Conservation (phyloP, 2,888 invertebrate genomes). For the Drosophila tripunctata region DNA sequence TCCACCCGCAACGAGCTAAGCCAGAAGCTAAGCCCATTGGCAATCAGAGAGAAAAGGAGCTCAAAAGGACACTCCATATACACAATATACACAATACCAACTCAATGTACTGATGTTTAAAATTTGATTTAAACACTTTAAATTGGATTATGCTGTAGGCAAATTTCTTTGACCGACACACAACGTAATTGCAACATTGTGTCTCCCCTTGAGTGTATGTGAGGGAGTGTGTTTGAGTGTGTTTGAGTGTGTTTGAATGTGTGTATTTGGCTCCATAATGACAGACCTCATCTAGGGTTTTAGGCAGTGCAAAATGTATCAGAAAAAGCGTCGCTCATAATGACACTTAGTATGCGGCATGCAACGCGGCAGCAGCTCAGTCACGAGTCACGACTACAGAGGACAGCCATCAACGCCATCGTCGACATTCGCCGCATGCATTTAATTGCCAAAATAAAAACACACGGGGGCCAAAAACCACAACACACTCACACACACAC, state of each 20-base stretch:
- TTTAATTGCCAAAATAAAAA: conserved; percentile 83
- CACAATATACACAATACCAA: conserved; percentile 73
- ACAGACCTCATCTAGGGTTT: conserved; percentile 63
- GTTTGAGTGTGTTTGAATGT: conserved; percentile 13
- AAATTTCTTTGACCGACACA: conserved; percentile 72
- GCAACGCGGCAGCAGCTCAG: conserved; percentile 75
- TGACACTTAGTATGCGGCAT: conserved; percentile 83
- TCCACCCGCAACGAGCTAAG: conserved; percentile 44
- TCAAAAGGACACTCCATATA: conserved; percentile 33
- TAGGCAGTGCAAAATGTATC: conserved; percentile 26
- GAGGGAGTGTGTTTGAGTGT: conserved; percentile 3
- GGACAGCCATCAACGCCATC: conserved; percentile 73
- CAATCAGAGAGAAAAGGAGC: conserved; percentile 20
- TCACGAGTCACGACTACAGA: conserved; percentile 55
- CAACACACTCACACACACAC: conserved; percentile 5
- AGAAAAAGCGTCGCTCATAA: conserved; percentile 73
- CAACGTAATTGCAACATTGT: conserved; percentile 77
- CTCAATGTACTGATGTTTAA: conserved; percentile 75
- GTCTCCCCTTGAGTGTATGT: conserved; percentile 20
- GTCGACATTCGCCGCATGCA: conserved; percentile 81
- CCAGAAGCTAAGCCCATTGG: conserved; percentile 15
- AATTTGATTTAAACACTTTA: conserved; percentile 84
- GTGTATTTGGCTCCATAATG: conserved; percentile 59
- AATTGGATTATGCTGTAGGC: conserved; percentile 84
- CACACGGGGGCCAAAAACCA: conserved; percentile 44